phyloP scores from a whole-genome alignment of 1,140 invertebrate species.

The Nilaparvata lugens region DNA sequence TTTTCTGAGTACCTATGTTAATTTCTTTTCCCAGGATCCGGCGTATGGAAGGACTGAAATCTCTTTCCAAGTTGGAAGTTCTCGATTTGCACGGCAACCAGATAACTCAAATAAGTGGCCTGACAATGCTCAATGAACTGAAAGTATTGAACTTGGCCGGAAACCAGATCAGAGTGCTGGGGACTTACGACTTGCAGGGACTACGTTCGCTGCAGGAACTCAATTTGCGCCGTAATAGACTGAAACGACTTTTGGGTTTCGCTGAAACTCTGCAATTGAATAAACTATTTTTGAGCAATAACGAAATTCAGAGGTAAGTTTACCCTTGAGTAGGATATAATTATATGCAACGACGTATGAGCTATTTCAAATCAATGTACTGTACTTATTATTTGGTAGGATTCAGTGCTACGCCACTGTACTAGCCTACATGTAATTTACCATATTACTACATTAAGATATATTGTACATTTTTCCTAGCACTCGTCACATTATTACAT shows the following conservation, averaged over 20 bases:
- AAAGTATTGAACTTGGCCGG: slow-evolving; percentile 87
- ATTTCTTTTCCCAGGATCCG: slow-evolving; percentile 58
- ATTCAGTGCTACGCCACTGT: too few relatives aligned
- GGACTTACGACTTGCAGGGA: slow-evolving; percentile 62
- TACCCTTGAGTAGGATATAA: too few relatives aligned
- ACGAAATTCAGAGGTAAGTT: slow-evolving; percentile 66
- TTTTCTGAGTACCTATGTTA: too few relatives aligned
- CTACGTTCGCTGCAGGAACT: slow-evolving; percentile 68
- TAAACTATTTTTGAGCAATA: slow-evolving; percentile 77
- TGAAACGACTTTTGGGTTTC: slow-evolving; percentile 70
- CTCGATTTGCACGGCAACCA: slow-evolving; percentile 86
- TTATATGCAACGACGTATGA: too few relatives aligned
- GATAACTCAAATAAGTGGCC: slow-evolving; percentile 53
- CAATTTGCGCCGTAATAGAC: slow-evolving; percentile 76
- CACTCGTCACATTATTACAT: too few relatives aligned
- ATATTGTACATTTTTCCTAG: too few relatives aligned
- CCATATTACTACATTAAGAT: too few relatives aligned
- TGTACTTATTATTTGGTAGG: too few relatives aligned
- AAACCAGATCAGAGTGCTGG: slow-evolving; percentile 70
- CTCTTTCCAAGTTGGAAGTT: slow-evolving; percentile 68
- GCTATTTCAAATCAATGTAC: too few relatives aligned
- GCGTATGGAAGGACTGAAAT: slow-evolving; percentile 63
- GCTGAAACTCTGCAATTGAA: slow-evolving; percentile 67
- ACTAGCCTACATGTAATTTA: too few relatives aligned
- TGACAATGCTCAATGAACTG: slow-evolving; percentile 52